Evolutionary conservation across 2,113 vertebrate species (phyloP).

Genomic region (Numida meleagris): DNA sequence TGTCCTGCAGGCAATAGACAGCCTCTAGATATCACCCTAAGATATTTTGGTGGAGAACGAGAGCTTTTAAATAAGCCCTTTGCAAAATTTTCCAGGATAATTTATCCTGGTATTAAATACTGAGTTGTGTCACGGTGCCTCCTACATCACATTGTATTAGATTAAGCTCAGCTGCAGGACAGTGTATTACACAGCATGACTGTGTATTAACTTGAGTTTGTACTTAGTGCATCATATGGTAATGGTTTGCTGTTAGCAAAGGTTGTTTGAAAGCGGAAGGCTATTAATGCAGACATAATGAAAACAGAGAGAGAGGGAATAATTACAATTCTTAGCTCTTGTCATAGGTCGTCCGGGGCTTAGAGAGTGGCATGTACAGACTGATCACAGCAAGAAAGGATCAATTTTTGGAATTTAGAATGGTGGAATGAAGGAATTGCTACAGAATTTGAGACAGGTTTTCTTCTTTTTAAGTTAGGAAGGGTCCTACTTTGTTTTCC

Average conservation of each 20-base stretch:
- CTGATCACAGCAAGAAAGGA: neutral
- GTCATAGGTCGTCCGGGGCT: neutral
- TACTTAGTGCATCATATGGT: neutral
- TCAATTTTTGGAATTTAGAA: neutral
- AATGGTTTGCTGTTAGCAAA: slow-evolving; percentile 46
- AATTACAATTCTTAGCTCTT: slow-evolving; percentile 16
- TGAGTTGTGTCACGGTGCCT: neutral
- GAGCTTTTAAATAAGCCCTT: neutral
- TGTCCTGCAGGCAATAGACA: neutral
- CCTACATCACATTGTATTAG: neutral
- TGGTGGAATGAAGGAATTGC: rapidly evolving
- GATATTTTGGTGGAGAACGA: neutral
- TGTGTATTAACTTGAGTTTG: slow-evolving; percentile 32
- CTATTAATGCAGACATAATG: slow-evolving; percentile 42
- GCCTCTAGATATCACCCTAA: rapidly evolving
- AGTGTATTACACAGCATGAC: neutral
- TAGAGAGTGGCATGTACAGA: neutral
- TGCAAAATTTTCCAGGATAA: neutral
- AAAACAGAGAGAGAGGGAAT: slow-evolving; percentile 40
- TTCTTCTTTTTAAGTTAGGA: neutral
- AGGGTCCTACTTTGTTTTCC: neutral
- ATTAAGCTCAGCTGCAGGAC: neutral
- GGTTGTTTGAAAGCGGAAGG: slow-evolving; percentile 2
- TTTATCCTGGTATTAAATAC: neutral
- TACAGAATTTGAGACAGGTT: neutral